Percentiles rank a stretch among this genome's conserved stretches.
Evolutionary conservation across 2,113 vertebrate genomes (phyloP).

Genomic region (Cichladusa arquata): DNA sequence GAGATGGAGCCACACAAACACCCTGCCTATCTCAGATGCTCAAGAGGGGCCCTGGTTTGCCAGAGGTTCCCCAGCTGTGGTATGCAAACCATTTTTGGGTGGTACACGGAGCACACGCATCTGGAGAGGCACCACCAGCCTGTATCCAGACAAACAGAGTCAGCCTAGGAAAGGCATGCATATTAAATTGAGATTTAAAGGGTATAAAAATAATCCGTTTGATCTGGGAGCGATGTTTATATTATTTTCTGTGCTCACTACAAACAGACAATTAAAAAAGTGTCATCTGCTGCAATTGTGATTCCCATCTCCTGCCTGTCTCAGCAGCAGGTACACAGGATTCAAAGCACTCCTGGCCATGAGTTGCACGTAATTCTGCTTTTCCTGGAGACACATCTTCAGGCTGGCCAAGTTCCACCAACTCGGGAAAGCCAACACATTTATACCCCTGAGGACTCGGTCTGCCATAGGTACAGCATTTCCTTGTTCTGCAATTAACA

Average conservation of each 20-base stretch:
- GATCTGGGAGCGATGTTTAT: slow-evolving; percentile 51
- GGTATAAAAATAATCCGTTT: slow-evolving; percentile 51
- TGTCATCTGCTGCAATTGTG: slow-evolving; percentile 28
- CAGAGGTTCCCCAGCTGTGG: neutral
- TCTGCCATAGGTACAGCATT: slow-evolving; percentile 71
- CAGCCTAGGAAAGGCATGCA: slow-evolving; percentile 44
- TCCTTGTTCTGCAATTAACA: slow-evolving; percentile 77
- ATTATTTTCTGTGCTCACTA: slow-evolving; percentile 47
- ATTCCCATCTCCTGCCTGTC: slow-evolving; percentile 47
- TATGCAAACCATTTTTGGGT: slow-evolving; percentile 36
- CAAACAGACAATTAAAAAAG: slow-evolving; percentile 48
- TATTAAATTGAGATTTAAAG: slow-evolving; percentile 40
- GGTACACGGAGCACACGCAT: neutral
- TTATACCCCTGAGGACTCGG: neutral
- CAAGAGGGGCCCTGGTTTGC: neutral
- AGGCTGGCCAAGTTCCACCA: slow-evolving; percentile 25
- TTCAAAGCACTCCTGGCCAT: slow-evolving; percentile 56
- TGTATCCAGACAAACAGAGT: slow-evolving; percentile 35
- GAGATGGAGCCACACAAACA: neutral
- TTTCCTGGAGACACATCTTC: slow-evolving; percentile 65
- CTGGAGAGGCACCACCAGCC: neutral
- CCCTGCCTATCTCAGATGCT: neutral
- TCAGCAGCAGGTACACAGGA: slow-evolving; percentile 50
- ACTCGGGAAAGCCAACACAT: neutral
- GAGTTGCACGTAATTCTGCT: slow-evolving; percentile 58